Evolutionary conservation across 2,113 vertebrate species (phyloP).

Genomic region (Brienomyrus longianalis): DNA sequence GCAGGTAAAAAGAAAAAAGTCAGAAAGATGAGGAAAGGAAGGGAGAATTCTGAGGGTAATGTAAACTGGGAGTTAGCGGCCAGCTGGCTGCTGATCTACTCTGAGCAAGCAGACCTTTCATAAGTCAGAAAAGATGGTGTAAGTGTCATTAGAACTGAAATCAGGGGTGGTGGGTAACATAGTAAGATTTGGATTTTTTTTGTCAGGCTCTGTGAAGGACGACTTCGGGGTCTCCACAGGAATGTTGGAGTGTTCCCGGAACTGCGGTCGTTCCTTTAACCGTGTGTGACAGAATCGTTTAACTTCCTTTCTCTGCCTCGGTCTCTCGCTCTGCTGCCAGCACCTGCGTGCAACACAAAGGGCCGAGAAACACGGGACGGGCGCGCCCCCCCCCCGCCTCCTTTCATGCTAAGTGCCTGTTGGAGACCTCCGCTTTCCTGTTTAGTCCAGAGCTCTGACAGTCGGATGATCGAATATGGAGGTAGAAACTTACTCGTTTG

Average conservation of each 20-base stretch:
- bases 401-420: not conserved
- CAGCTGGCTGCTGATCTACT: not conserved
- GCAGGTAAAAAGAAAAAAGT: not conserved
- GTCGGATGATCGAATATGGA: not conserved
- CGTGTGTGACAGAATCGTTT: not conserved
- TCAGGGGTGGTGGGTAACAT: not conserved
- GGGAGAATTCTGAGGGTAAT: not conserved
- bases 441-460: conserved; percentile 12
- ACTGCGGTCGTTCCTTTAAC: not conserved
- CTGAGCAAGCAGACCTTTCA: not conserved
- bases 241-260: not conserved
- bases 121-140: not conserved
- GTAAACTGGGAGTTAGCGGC: not conserved
- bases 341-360: not conserved
- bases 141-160: not conserved
- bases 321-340: not conserved
- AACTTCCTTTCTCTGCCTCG: not conserved
- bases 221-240: not conserved
- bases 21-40: not conserved
- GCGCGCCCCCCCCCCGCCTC: not conserved
- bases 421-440: not conserved
- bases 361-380: not conserved
- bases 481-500: conserved; percentile 1
- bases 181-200: not conserved
- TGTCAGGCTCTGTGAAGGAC: not conserved